Evolutionary conservation across 2,113 vertebrate genomes (phyloP).

Genomic region (Bucco capensis): DNA sequence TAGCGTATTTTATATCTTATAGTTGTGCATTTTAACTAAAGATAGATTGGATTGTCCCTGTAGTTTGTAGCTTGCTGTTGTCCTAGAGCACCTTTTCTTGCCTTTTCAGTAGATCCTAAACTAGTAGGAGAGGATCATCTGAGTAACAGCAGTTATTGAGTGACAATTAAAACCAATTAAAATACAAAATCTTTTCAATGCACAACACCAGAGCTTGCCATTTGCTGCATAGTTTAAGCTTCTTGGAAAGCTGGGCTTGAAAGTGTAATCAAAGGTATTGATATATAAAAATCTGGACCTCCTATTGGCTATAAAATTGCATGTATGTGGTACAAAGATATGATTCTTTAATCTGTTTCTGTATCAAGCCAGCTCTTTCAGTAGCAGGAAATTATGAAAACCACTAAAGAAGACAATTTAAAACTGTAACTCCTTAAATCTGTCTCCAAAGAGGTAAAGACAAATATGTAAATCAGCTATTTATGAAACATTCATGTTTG

Average conservation of each 20-base stretch:
- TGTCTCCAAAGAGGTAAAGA: slow-evolving; percentile 57
- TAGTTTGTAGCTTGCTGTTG: not conserved
- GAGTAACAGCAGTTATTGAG: not conserved
- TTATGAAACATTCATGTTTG: slow-evolving; percentile 61
- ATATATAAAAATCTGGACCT: not conserved
- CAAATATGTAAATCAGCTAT: slow-evolving; percentile 62
- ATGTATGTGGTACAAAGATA: not conserved
- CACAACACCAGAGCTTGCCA: not conserved
- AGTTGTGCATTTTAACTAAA: not conserved
- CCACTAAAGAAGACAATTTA: slow-evolving; percentile 38
- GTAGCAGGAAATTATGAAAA: slow-evolving; percentile 35
- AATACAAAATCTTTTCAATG: not conserved
- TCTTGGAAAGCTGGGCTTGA: slow-evolving; percentile 11
- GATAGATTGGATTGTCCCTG: not conserved
- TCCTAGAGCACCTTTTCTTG: not conserved
- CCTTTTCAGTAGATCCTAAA: not conserved
- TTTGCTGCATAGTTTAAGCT: slow-evolving; percentile 1
- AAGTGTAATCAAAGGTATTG: not conserved
- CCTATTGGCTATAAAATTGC: not conserved
- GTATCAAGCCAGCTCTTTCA: not conserved
- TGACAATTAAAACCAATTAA: slow-evolving; percentile 4
- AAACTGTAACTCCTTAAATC: slow-evolving; percentile 47
- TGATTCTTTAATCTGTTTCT: not conserved
- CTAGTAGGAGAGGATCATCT: not conserved
- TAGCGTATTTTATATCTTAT: not conserved